A percentile compares a stretch with the other conserved stretches of the same genome.
Evolutionary conservation across 1,140 invertebrate genomes (phyloP).

Genomic region (Aphelinus certus): DNA sequence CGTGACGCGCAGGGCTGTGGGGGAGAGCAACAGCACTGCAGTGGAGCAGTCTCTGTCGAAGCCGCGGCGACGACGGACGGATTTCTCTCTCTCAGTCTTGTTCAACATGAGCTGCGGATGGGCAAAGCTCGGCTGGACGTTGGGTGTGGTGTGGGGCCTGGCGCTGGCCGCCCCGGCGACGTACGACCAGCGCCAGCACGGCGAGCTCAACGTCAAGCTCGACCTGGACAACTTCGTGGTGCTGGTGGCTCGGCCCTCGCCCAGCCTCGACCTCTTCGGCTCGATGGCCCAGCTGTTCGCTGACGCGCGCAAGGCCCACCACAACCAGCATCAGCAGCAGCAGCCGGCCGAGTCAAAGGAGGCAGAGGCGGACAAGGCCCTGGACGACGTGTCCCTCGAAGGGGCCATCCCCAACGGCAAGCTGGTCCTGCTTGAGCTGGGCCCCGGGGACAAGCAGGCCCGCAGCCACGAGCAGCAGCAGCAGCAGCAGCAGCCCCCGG

Average conservation of each 20-base stretch:
- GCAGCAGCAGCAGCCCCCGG: no score
- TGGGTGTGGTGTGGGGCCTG: conserved; percentile 25
- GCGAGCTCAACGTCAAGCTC: conserved; percentile 60
- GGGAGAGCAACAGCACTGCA: no score
- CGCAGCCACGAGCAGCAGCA: background rate
- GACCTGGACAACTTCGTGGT: conserved; percentile 62
- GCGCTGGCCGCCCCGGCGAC: conserved; percentile 32
- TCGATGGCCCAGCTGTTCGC: conserved; percentile 15
- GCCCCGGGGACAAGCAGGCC: no score
- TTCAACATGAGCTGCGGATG: background rate
- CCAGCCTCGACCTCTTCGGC: conserved; percentile 20
- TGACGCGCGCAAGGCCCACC: background rate
- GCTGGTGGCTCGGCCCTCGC: conserved; percentile 46
- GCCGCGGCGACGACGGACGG: no score
- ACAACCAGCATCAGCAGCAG: background rate
- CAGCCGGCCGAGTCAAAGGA: background rate
- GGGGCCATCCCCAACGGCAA: no score
- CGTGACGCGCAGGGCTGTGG: background rate
- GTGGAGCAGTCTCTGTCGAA: background rate
- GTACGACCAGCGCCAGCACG: conserved; percentile 65
- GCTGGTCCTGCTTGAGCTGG: no score
- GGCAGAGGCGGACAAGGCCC: background rate
- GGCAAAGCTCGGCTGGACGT: background rate
- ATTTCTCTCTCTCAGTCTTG: background rate
- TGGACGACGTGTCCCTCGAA: background rate